Evolutionary conservation across 2,888 invertebrate genomes (phyloP).

Genomic region (Lasioglossum villosulum): DNA sequence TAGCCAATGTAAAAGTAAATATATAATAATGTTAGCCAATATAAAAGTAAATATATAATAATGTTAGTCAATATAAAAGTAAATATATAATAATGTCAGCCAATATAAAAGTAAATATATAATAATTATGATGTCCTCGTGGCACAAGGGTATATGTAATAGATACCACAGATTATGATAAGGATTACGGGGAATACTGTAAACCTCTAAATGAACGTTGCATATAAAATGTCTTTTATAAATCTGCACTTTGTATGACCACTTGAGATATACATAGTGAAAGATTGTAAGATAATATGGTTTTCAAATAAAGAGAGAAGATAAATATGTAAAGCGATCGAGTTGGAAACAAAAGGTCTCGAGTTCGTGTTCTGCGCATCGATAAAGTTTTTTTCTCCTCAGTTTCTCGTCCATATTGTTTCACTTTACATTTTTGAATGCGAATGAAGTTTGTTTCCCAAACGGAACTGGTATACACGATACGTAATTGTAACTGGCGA

Average conservation of each 20-base stretch:
- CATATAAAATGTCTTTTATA: not conserved
- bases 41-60: too few relatives aligned
- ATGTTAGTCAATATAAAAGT: too few relatives aligned
- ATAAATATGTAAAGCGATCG: not conserved
- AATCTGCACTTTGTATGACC: not conserved
- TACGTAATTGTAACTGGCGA: not conserved
- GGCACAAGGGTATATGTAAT: not conserved
- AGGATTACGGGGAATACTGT: not conserved
- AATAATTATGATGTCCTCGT: not conserved
- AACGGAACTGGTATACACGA: not conserved
- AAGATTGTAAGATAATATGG: not conserved
- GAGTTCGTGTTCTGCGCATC: not conserved
- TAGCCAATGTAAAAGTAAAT: too few relatives aligned
- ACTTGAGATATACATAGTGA: not conserved
- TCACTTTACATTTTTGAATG: conserved; percentile 10
- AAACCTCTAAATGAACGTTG: not conserved
- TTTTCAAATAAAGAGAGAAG: not conserved
- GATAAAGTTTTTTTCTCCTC: not conserved
- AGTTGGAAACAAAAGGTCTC: not conserved
- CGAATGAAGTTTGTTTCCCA: not conserved
- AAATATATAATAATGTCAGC: too few relatives aligned
- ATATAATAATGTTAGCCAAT: too few relatives aligned
- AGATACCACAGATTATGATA: not conserved
- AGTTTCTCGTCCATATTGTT: not conserved
- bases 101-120: too few relatives aligned